phyloP scores from a whole-genome alignment of 2,888 invertebrate species.

The Xanthorhoe spadicearia region DNA sequence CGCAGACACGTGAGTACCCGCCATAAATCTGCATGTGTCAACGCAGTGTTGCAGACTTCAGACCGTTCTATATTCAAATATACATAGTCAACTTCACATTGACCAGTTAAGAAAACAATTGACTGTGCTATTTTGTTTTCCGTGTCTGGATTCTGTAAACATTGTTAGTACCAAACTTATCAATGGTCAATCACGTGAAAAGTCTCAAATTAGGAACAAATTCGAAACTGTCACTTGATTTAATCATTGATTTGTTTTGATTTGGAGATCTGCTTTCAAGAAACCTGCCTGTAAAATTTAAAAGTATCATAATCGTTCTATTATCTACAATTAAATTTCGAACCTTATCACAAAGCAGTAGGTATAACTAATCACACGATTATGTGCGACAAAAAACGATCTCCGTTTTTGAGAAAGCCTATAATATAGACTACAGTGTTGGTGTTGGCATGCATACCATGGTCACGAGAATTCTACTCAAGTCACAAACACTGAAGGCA shows the following conservation, averaged over 20 bases:
- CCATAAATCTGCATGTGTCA: constrained; percentile 27
- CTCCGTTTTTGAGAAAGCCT: not conserved
- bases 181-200: too few relatives aligned
- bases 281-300: not conserved
- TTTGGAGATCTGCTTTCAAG: too few relatives aligned
- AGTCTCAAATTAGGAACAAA: too few relatives aligned
- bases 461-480: constrained; percentile 36
- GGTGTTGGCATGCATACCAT: constrained; percentile 6
- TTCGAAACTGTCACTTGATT: too few relatives aligned
- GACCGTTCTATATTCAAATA: constrained; percentile 21
- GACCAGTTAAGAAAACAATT: not conserved
- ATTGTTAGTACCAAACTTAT: constrained; percentile 3
- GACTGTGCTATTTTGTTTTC: not conserved
- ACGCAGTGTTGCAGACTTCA: constrained; percentile 26
- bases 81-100: not conserved
- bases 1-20: constrained; percentile 59
- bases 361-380: not conserved
- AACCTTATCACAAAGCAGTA: not conserved
- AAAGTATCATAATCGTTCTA: not conserved
- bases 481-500: constrained; percentile 38
- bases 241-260: too few relatives aligned
- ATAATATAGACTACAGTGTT: not conserved
- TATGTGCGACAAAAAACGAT: not conserved
- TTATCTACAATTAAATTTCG: not conserved
- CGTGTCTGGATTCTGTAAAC: not conserved